Conservation (phyloP, 2,888 invertebrate species). For the Cenopis cana region DNA sequence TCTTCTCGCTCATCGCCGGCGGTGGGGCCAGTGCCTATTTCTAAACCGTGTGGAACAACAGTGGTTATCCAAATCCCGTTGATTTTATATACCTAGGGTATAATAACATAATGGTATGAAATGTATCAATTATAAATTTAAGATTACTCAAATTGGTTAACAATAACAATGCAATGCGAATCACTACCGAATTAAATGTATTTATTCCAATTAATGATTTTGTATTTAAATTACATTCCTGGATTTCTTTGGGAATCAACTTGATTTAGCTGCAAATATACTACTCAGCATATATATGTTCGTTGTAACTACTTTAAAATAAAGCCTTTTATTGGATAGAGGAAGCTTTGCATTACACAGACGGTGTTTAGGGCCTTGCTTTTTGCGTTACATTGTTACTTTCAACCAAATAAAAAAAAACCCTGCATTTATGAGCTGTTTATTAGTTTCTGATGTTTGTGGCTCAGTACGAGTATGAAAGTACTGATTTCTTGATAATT, state of each 20-base stretch:
- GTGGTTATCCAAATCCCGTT: slow-evolving; percentile 10
- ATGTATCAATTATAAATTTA: slow-evolving; percentile 17
- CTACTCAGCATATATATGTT: background rate
- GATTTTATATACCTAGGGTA: slow-evolving; percentile 12
- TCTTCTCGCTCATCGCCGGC: too few relatives aligned
- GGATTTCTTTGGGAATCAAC: background rate
- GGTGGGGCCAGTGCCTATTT: too few relatives aligned
- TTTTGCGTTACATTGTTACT: slow-evolving; percentile 26
- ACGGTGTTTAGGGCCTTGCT: too few relatives aligned
- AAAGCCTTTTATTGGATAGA: slow-evolving; percentile 1
- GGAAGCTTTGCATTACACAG: background rate
- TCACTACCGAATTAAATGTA: slow-evolving; percentile 57
- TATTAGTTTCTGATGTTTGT: background rate
- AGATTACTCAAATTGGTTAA: slow-evolving; percentile 43
- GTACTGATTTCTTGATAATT: background rate
- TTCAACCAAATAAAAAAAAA: background rate
- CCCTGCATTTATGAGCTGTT: background rate
- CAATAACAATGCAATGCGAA: slow-evolving; percentile 49
- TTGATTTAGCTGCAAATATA: too few relatives aligned
- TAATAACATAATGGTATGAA: slow-evolving; percentile 19
- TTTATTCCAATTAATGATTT: slow-evolving; percentile 54
- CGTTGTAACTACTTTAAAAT: background rate
- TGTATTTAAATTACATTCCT: background rate
- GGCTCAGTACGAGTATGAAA: background rate
- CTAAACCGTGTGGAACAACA: background rate